Evolutionary conservation across 2,113 vertebrate species (phyloP).

Genomic region (Nothocercus julius): DNA sequence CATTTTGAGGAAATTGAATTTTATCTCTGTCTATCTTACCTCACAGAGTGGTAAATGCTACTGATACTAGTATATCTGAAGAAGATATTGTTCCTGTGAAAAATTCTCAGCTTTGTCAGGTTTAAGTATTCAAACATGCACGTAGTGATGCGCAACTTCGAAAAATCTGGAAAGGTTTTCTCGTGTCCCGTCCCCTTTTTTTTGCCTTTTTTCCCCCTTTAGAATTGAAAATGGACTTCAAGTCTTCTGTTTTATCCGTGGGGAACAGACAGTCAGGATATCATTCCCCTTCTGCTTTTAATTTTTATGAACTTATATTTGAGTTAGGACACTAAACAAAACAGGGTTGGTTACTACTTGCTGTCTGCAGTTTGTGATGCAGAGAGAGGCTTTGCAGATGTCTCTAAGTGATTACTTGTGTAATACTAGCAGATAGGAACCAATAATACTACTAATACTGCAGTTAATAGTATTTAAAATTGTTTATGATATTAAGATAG

Average conservation of each 20-base stretch:
- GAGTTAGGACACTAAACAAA: background rate
- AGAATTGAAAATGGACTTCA: background rate
- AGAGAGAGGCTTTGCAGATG: background rate
- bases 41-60: background rate
- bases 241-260: background rate
- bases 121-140: background rate
- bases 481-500: fast-evolving
- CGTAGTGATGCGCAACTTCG: background rate
- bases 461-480: background rate
- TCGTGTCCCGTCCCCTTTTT: background rate
- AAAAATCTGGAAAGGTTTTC: background rate
- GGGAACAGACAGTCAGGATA: background rate
- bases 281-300: background rate
- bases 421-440: background rate
- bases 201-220: background rate
- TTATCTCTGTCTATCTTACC: background rate
- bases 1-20: background rate
- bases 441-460: background rate
- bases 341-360: background rate
- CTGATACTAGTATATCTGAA: background rate
- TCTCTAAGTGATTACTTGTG: fast-evolving
- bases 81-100: background rate
- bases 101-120: background rate
- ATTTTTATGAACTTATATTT: background rate
- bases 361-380: background rate